phyloP scores from a whole-genome alignment of 2,888 invertebrate species.

The Linnaemya vulpina region DNA sequence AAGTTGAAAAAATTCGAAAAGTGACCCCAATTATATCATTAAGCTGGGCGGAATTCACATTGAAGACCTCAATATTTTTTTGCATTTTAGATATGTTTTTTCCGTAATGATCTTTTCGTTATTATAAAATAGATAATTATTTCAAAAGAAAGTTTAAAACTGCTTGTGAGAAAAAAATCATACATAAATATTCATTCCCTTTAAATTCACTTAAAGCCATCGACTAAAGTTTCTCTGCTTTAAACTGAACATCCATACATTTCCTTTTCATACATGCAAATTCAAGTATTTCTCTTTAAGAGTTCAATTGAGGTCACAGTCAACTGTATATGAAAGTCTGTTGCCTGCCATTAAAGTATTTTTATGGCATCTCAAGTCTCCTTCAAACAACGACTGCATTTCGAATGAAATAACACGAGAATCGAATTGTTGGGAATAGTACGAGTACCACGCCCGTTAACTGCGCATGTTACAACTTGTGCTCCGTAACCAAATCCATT shows the following conservation, averaged over 20 bases:
- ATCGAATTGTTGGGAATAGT: slow-evolving; percentile 25
- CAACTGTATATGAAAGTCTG: slow-evolving; percentile 24
- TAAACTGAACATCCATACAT: neutral
- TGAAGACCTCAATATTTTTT: no score
- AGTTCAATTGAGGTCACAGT: slow-evolving; percentile 69
- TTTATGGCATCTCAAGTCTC: slow-evolving; percentile 10
- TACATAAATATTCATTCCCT: neutral
- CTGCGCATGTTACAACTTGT: slow-evolving; percentile 58
- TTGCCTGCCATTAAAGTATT: slow-evolving; percentile 10
- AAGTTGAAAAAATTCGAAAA: no score
- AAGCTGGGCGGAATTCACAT: no score
- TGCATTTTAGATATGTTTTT: no score
- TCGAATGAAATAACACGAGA: neutral
- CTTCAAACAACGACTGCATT: neutral
- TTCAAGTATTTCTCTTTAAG: slow-evolving; percentile 36
- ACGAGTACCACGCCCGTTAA: slow-evolving; percentile 68
- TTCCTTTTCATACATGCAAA: neutral
- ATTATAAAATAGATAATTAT: no score
- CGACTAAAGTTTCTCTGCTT: neutral
- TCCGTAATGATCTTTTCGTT: no score
- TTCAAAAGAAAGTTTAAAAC: no score
- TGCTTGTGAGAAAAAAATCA: neutral
- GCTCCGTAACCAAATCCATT: slow-evolving; percentile 36
- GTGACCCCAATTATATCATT: no score
- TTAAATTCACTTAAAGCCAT: neutral